These are phyloP conservation scores for Homarus americanus DNA, from an alignment of 1,140 invertebrate genomes.

Conservation along the genomic window DNA sequence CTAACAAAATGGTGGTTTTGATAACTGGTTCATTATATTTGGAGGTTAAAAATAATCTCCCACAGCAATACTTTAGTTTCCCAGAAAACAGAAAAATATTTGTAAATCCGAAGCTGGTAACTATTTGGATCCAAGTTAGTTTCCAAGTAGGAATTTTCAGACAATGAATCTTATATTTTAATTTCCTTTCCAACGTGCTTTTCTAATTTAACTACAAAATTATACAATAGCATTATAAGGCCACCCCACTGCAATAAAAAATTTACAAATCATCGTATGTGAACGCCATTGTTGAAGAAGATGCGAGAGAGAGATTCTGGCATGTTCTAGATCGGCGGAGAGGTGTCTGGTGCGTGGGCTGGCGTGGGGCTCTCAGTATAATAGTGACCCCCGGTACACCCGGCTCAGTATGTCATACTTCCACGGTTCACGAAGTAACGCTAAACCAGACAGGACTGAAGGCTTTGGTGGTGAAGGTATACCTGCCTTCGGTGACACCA, in stretches of 20 bases:
- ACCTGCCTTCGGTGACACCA: slow-evolving; percentile 9
- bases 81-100: background rate
- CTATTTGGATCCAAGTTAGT: background rate
- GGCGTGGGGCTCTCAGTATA: background rate
- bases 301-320: slow-evolving; percentile 15
- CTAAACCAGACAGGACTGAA: background rate
- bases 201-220: no score
- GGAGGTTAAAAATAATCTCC: background rate
- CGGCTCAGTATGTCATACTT: slow-evolving; percentile 44
- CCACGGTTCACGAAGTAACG: slow-evolving; percentile 9
- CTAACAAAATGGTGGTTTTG: no score
- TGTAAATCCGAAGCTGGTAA: background rate
- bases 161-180: background rate
- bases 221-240: no score
- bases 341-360: slow-evolving; percentile 34
- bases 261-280: background rate
- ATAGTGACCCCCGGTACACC: slow-evolving; percentile 16
- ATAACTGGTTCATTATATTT: background rate
- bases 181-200: no score
- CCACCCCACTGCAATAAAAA: no score
- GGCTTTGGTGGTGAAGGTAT: background rate
- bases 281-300: background rate
- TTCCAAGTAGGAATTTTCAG: background rate
- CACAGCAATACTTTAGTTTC: background rate
- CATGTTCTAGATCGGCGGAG: slow-evolving; percentile 33